Evolutionary conservation across 2,888 invertebrate genomes (phyloP).

Genomic region (Callyntrura guangdongensis): DNA sequence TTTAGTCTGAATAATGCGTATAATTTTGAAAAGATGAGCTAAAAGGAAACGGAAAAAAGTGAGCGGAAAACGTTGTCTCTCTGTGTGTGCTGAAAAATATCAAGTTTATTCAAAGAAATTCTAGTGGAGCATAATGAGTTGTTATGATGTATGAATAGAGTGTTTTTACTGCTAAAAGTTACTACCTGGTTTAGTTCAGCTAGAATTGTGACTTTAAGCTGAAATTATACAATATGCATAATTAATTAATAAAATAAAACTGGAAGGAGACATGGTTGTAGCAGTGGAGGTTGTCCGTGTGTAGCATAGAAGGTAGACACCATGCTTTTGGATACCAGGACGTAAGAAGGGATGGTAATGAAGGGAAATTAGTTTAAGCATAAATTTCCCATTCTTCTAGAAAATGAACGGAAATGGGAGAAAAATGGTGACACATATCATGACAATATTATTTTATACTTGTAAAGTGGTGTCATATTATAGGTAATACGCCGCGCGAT

Average conservation of each 20-base stretch:
- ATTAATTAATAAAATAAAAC: neutral
- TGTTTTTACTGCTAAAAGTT: neutral
- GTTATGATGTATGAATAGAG: neutral
- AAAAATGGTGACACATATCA: neutral
- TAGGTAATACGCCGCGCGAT: too few relatives aligned
- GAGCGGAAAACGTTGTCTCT: constrained; percentile 64
- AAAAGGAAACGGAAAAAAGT: constrained; percentile 49
- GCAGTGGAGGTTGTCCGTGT: neutral
- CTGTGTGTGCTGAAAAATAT: constrained; percentile 9
- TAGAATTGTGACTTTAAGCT: neutral
- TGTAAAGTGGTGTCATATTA: too few relatives aligned
- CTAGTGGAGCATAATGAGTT: neutral
- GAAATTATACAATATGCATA: neutral
- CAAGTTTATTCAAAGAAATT: neutral
- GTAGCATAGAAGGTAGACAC: too few relatives aligned
- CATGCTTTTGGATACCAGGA: neutral
- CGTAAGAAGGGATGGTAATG: neutral
- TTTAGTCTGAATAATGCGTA: constrained; percentile 49
- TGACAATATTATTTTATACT: neutral
- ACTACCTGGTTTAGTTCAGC: neutral
- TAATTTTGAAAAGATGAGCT: constrained; percentile 60
- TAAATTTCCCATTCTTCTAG: neutral
- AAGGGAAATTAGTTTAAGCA: constrained; percentile 23
- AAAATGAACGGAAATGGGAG: neutral
- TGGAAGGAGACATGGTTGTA: neutral